Base-by-base conservation (phyloP, 2,888 invertebrate genomes). In the Microctonus aethiopoides region DNA sequence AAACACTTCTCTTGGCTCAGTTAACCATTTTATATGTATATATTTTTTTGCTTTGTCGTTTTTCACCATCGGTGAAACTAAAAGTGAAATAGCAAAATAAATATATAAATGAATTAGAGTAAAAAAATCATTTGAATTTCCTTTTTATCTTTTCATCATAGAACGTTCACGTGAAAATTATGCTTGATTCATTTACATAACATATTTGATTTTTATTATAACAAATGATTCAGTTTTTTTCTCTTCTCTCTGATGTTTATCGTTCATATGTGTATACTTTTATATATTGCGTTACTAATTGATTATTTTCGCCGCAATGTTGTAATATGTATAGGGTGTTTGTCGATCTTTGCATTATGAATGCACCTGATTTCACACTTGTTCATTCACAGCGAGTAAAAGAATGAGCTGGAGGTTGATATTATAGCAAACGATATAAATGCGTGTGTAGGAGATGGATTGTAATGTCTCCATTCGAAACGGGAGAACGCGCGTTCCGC, bases 331-430 rank as follows among this genome's bases (percentile, higher is more conserved):
- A 62, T 26, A 67, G 57, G 61, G 51, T 51, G 62, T 54, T n/a
- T 34, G 34, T 51, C 68, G 60, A 46, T 69, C 78, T 76, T 76
- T 81, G 79, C 81, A 83, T 83, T 82, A 83, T 81, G 79, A 78
- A 81, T 81, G 82, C 83, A 83, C 81, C 81, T 84, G 85, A 85
- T 85, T 85, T 85, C 82, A 84, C 86, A 85, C 85, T 85, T 84
- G 85, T 79, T 83, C 81, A 79, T 82, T 83, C 79, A 74, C 80
- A 81, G 77, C 72, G 32, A 29, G 32, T 16, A 10, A 57, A 57
- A 59, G 34, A 10, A 20, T 32, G 59, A 59, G 13, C 16, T 34
- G 7, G 34, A 59, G 34, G 9, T n/a, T n/a, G n/a, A n/a, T n/a
- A n/a, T n/a, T 20, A 16, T 20, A 46, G 20, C 16, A n/a, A 46